A percentile compares a stretch with the other conserved stretches of the same genome.
Evolutionary conservation across 1,140 invertebrate species (phyloP).

Genomic region (Bursaphelenchus mucronatus): DNA sequence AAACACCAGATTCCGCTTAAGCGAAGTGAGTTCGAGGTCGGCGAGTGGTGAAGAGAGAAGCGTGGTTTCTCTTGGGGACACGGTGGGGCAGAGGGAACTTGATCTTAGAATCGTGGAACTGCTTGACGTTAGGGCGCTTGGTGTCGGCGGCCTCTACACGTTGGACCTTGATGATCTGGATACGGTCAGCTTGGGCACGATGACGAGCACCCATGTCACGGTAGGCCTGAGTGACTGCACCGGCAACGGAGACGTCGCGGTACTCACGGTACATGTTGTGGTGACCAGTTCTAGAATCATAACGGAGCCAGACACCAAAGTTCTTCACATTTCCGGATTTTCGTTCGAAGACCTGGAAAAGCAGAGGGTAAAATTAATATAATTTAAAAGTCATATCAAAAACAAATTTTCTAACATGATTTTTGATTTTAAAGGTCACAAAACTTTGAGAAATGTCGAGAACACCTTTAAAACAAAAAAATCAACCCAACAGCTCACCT

Average conservation of each 20-base stretch:
- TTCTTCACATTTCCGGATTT: conserved; percentile 92
- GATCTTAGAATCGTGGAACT: conserved; percentile 92
- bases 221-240: conserved; percentile 96
- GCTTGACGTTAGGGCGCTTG: conserved; percentile 86
- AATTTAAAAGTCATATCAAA: conserved; percentile 1
- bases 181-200: conserved; percentile 90
- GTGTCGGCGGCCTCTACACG: conserved; percentile 79
- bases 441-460: not conserved
- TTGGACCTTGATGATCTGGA: conserved; percentile 96
- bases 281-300: conserved; percentile 90
- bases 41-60: conserved; percentile 69
- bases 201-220: conserved; percentile 98
- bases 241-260: conserved; percentile 85
- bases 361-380: conserved; percentile 27
- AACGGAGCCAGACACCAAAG: conserved; percentile 94
- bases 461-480: too few species aligned
- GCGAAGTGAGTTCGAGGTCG: conserved; percentile 86
- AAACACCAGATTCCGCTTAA: conserved; percentile 33
- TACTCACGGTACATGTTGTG: conserved; percentile 98
- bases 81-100: conserved; percentile 91
- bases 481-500: too few species aligned
- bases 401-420: conserved; percentile 11
- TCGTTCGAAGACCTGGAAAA: conserved; percentile 75
- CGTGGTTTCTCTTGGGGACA: conserved; percentile 67
- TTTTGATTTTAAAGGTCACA: not conserved